Evolutionary conservation across 2,797 vertebrate species (phyloP), one percentile per base, ranked within the genome.

Genomic region (Dryobates pubescens): DNA sequence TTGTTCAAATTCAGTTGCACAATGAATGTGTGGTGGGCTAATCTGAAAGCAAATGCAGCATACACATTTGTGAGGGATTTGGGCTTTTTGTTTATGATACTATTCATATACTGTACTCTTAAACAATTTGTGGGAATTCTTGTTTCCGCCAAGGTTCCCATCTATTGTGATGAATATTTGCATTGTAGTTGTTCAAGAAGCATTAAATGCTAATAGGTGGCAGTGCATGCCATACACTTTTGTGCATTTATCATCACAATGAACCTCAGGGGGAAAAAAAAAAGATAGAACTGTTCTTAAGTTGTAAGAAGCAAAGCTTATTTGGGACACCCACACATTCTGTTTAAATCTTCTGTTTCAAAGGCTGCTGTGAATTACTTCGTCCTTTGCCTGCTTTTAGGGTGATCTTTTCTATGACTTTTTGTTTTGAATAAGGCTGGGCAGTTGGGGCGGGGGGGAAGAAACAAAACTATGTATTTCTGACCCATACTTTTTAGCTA

Each of bases 141-240:
- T 90, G 86, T 95, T 95, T 85, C 94, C 88, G 88, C 77, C 69
- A 22, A 81, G 82, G 86, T 94, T 94, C 94, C 86, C 92, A 93
- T 93, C 89, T 94, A 88, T 95, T 96, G 89, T 96, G 89, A 73
- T 89, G 92, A 92, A 67, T 92, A 92, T 92, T 96, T 95, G 88
- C 86, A 95, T 96, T 96, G 95, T 96, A 80, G 83, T 95, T 96
- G 93, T 96, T 96, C 92, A 95, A 95, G 94, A 94, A 79, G 91
- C 93, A 93, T 95, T 94, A 94, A 94, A 91, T 89, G 89, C 86
- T 95, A 91, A 83, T 95, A 95, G 94, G 77, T 7, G 2, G 79
- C 79, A 86, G 74, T 69, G 76, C 80, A 74, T 34, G 41, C 88
- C 65, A 27, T 91, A 82, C 82, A 78, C 89, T 95, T 94, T 45